Percentiles rank a stretch among this genome's conserved stretches.
Evolutionary conservation across 2,888 invertebrate genomes (phyloP).

Genomic region (Morpho helenor): DNA sequence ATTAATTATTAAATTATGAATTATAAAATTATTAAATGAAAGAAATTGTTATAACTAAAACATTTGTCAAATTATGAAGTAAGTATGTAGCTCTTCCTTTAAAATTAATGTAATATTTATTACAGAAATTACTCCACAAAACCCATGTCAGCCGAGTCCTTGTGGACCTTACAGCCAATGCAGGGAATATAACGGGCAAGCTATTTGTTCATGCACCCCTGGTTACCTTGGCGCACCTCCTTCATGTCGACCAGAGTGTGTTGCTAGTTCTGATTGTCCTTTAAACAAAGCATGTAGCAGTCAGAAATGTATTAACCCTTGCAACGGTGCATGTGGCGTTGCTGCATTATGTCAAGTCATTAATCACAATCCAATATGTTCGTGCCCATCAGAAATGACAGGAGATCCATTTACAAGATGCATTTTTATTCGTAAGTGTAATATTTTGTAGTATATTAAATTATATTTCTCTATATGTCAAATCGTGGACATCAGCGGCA

Average conservation of each 20-base stretch:
- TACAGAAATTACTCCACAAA: slow-evolving; percentile 57
- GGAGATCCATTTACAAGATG: slow-evolving; percentile 85
- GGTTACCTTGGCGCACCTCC: slow-evolving; percentile 84
- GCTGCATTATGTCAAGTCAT: slow-evolving; percentile 86
- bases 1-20: neutral
- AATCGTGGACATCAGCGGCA: too few species aligned
- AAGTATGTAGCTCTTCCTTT: neutral
- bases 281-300: slow-evolving; percentile 84
- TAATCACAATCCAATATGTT: slow-evolving; percentile 87
- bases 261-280: slow-evolving; percentile 85
- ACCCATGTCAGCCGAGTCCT: slow-evolving; percentile 82
- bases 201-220: slow-evolving; percentile 83
- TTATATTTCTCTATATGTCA: neutral
- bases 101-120: slow-evolving; percentile 10
- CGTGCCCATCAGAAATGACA: slow-evolving; percentile 81
- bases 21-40: neutral
- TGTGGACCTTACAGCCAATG: slow-evolving; percentile 83
- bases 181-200: slow-evolving; percentile 79
- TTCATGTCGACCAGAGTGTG: slow-evolving; percentile 85
- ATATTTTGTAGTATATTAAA: neutral
- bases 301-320: slow-evolving; percentile 86
- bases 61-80: neutral
- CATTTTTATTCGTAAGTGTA: slow-evolving; percentile 66
- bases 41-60: neutral
- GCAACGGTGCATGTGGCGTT: slow-evolving; percentile 88